Evolutionary conservation across 1,140 invertebrate species (phyloP).

Genomic region (Cecropterus lyciades): DNA sequence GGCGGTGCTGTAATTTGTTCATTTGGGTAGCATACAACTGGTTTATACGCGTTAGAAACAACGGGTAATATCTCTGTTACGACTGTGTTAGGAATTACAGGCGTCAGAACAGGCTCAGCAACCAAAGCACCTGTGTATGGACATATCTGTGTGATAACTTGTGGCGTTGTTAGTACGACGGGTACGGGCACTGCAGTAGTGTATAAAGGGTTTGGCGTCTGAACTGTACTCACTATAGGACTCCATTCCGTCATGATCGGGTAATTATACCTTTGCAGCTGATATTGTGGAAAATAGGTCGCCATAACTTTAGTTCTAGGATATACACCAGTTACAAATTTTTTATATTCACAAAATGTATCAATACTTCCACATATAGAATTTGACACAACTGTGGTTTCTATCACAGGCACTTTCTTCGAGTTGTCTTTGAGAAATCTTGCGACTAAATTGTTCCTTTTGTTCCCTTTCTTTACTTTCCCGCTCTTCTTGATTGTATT

Average conservation of each 20-base stretch:
- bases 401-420: neutral
- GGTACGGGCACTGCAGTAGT: conserved; percentile 35
- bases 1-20: conserved; percentile 5
- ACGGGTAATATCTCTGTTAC: conserved; percentile 25
- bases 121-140: conserved; percentile 38
- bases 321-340: neutral
- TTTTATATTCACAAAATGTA: neutral
- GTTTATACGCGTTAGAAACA: conserved; percentile 18
- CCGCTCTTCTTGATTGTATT: conserved; percentile 6
- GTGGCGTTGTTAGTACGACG: conserved; percentile 38
- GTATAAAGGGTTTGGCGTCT: conserved; percentile 40
- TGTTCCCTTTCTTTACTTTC: neutral
- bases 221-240: conserved; percentile 27
- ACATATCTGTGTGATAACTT: conserved; percentile 41
- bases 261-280: conserved; percentile 35
- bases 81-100: conserved; percentile 32
- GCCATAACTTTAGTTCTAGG: conserved; percentile 36
- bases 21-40: conserved; percentile 18
- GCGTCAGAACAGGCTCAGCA: conserved; percentile 27
- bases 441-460: too few species aligned
- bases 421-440: neutral
- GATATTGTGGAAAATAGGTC: conserved; percentile 40
- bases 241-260: conserved; percentile 44
- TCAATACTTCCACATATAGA: neutral
- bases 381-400: neutral